Conservation (phyloP, 2,113 vertebrate species). For the Ptyas mucosa region DNA sequence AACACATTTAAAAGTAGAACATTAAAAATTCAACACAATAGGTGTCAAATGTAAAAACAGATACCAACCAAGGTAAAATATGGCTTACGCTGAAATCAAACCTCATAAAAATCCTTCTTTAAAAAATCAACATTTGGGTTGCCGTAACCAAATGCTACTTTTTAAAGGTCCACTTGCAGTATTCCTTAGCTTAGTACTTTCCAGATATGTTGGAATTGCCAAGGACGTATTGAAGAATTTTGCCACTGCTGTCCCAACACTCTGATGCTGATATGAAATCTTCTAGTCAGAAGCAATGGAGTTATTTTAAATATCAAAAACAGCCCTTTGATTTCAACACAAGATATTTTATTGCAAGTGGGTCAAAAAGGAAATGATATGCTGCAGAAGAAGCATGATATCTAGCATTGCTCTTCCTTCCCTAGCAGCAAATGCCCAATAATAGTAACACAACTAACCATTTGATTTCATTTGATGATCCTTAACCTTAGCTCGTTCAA, state of each 20-base stretch:
- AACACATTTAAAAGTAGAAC: not conserved
- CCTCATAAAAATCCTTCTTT: not conserved
- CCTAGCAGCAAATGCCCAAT: not conserved
- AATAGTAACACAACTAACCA: not conserved
- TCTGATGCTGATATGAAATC: not conserved
- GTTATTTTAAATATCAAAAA: not conserved
- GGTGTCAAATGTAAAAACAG: not conserved
- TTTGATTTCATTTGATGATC: not conserved
- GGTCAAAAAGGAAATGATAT: not conserved
- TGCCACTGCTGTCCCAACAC: not conserved
- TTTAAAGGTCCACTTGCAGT: not conserved
- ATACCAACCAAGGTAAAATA: not conserved
- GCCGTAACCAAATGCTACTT: not conserved
- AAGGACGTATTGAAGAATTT: not conserved
- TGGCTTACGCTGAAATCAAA: not conserved
- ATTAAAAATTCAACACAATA: not conserved
- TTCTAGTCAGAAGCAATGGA: not conserved
- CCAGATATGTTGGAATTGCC: not conserved
- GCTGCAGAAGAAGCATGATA: not conserved
- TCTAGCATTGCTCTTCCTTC: not conserved
- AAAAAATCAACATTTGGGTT: not conserved
- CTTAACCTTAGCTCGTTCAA: no score
- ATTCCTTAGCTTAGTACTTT: not conserved
- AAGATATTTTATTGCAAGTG: not conserved
- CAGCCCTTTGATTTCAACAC: not conserved